A percentile compares a stretch with the other conserved stretches of the same genome.
These are phyloP conservation scores for Rotaria macrura DNA, from an alignment of 2,888 invertebrate genomes.

Conservation along the genomic window DNA sequence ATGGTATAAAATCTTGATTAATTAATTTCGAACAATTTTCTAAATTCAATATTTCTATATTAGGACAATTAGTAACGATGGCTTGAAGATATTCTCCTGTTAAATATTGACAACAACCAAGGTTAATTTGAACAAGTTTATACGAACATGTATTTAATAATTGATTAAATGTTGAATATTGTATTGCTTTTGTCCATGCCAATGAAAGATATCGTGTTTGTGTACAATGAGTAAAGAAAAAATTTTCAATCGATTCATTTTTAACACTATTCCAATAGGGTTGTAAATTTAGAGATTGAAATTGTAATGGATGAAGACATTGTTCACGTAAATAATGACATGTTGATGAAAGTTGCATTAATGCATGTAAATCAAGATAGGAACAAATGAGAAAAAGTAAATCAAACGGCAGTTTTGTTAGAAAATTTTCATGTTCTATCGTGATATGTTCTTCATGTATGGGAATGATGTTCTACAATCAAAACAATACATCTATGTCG, in stretches of 20 bases:
- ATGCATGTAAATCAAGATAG: not conserved
- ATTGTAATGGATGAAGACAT: conserved; percentile 10
- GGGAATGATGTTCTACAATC: not conserved
- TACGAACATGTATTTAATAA: not conserved
- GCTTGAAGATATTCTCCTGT: not conserved
- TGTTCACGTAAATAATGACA: not conserved
- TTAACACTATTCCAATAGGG: not conserved
- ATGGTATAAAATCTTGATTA: not conserved
- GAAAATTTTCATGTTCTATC: not conserved
- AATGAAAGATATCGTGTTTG: not conserved
- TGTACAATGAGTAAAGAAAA: not conserved
- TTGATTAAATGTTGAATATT: not conserved
- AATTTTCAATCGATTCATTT: not conserved
- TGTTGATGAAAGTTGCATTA: not conserved
- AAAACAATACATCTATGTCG: not conserved
- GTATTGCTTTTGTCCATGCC: not conserved
- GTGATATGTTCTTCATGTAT: not conserved
- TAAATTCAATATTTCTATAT: not conserved
- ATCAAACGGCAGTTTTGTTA: not conserved
- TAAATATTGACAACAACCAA: not conserved
- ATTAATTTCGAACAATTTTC: not conserved
- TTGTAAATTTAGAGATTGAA: not conserved
- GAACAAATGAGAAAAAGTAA: not conserved
- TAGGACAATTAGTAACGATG: not conserved
- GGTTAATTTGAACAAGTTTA: not conserved